A percentile compares a stretch with the other conserved stretches of the same genome.
These are phyloP conservation scores for Geopemphigus sp. DNA, from an alignment of 1,140 invertebrate genomes.

Conservation along the genomic window DNA sequence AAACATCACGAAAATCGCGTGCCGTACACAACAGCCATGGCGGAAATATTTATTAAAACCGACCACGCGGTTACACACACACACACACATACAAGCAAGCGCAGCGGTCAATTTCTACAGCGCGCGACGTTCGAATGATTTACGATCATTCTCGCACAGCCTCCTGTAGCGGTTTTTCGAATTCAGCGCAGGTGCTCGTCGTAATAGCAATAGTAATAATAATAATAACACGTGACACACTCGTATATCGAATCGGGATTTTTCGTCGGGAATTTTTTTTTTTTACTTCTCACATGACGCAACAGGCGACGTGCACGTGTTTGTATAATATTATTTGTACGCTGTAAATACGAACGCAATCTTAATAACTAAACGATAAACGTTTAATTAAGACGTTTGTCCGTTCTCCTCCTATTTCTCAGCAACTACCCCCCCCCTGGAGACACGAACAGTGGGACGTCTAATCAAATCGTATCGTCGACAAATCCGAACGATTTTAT, in stretches of 20 bases:
- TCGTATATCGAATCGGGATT: neutral
- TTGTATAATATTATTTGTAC: no score
- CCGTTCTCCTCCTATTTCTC: neutral
- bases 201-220: no score
- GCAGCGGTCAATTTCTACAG: neutral
- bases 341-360: neutral
- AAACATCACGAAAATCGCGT: neutral
- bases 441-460: neutral
- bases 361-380: neutral
- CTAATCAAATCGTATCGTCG: neutral
- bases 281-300: no score
- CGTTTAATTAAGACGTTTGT: neutral
- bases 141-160: neutral
- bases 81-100: neutral
- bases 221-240: no score
- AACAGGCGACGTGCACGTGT: neutral
- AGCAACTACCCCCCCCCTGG: no score
- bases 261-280: neutral
- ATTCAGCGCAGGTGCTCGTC: neutral
- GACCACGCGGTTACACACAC: neutral
- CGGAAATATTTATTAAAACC: slow-evolving; percentile 1
- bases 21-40: neutral
- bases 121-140: slow-evolving; percentile 4
- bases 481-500: neutral
- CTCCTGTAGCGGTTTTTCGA: neutral